Evolutionary conservation across 2,888 invertebrate genomes (phyloP).

Genomic region (Dynastes tityus): DNA sequence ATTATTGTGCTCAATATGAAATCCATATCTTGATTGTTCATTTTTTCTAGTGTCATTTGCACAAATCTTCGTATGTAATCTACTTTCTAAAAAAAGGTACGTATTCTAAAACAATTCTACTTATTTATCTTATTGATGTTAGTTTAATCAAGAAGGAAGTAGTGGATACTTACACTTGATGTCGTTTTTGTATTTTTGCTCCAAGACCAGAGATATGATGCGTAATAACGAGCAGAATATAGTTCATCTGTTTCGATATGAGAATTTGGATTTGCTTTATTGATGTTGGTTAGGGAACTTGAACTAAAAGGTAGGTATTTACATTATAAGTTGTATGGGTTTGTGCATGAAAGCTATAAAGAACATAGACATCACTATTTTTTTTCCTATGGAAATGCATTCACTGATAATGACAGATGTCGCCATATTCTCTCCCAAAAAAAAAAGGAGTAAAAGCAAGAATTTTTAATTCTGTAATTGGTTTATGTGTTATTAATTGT

Average conservation of each 20-base stretch:
- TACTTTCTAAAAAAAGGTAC: slow-evolving; percentile 22
- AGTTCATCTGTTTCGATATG: slow-evolving; percentile 23
- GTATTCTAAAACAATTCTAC: neutral
- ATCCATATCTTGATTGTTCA: slow-evolving; percentile 31
- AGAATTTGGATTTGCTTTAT: slow-evolving; percentile 6
- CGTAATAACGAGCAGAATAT: slow-evolving; percentile 47
- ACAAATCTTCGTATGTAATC: slow-evolving; percentile 26
- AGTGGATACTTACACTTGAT: slow-evolving; percentile 6
- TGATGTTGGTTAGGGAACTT: neutral
- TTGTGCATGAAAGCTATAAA: neutral
- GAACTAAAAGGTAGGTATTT: neutral
- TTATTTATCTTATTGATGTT: too few species aligned
- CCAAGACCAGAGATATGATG: slow-evolving; percentile 52
- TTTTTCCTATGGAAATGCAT: too few species aligned
- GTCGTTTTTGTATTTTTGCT: neutral
- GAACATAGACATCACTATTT: too few species aligned
- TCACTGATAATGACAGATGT: too few species aligned
- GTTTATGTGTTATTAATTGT: too few species aligned
- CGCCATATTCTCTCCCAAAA: too few species aligned
- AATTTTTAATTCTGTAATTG: too few species aligned
- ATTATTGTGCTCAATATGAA: slow-evolving; percentile 13
- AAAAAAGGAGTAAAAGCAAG: too few species aligned
- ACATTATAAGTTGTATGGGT: neutral
- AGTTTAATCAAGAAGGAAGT: neutral
- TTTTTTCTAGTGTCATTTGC: slow-evolving; percentile 30